A percentile compares a stretch with the other conserved stretches of the same genome.
These are phyloP conservation scores for Panthera uncia DNA, from an alignment of 2,113 vertebrate species.

Conservation along the genomic window DNA sequence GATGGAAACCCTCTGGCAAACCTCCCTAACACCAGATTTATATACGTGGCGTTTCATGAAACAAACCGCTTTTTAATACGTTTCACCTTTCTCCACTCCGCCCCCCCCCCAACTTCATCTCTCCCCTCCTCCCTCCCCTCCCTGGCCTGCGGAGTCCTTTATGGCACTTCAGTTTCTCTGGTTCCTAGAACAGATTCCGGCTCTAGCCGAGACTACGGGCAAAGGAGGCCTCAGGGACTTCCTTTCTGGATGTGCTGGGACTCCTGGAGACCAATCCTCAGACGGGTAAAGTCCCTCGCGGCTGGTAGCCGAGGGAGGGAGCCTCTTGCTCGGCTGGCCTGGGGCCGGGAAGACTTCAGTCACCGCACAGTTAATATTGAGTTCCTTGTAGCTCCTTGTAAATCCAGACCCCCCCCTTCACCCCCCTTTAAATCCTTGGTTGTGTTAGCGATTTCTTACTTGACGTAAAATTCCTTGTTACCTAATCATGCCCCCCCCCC, in stretches of 20 bases:
- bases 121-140: background rate
- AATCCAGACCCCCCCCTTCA: conserved; percentile 73
- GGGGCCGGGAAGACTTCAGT: conserved; percentile 68
- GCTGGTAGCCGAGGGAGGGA: background rate
- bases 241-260: background rate
- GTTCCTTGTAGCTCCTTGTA: conserved; percentile 81
- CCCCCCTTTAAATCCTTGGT: conserved; percentile 67
- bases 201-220: background rate
- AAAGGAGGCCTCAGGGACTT: background rate
- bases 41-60: background rate
- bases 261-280: background rate
- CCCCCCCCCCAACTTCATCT: background rate
- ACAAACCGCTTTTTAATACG: conserved; percentile 45
- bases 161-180: background rate
- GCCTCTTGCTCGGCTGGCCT: background rate
- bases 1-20: background rate
- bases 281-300: background rate
- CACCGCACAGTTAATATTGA: conserved; percentile 75
- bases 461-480: conserved; percentile 80
- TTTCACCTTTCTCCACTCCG: conserved; percentile 37
- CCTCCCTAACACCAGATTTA: background rate
- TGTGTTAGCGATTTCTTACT: conserved; percentile 75
- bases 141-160: background rate
- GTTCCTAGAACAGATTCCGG: background rate
- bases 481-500: conserved; percentile 61